A percentile compares a stretch with the other conserved stretches of the same genome.
These are phyloP conservation scores for Gastrophysa polygoni DNA, from an alignment of 2,888 invertebrate genomes.

Conservation along the genomic window DNA sequence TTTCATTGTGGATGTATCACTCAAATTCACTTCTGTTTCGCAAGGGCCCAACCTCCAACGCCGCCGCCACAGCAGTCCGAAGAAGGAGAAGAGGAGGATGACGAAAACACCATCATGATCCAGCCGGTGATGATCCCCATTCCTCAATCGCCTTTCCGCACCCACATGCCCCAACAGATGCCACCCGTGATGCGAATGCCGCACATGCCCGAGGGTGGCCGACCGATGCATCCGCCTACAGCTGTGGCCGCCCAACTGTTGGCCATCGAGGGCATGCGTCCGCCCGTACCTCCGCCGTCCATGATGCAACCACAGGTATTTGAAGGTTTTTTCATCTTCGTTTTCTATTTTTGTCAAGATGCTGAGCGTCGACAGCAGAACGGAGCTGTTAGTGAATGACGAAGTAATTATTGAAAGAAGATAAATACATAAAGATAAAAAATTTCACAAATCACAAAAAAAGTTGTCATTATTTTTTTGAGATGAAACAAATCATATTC, in stretches of 20 bases:
- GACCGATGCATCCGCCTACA: constrained; percentile 28
- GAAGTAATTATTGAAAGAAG: too few relatives aligned
- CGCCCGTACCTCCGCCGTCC: constrained; percentile 55
- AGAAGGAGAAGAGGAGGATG: constrained; percentile 41
- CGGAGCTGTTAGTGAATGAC: too few relatives aligned
- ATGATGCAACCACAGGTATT: constrained; percentile 32
- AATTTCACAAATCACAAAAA: too few relatives aligned
- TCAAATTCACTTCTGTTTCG: too few relatives aligned
- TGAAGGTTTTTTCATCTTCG: too few relatives aligned
- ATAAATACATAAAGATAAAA: too few relatives aligned
- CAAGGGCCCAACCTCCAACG: constrained; percentile 39
- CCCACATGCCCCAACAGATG: constrained; percentile 55
- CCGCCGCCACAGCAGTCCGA: constrained; percentile 31
- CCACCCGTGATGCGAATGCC: constrained; percentile 36
- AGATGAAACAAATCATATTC: too few relatives aligned
- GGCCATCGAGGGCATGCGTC: constrained; percentile 58
- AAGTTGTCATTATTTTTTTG: too few relatives aligned
- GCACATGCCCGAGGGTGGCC: constrained; percentile 30
- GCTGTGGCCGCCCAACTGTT: constrained; percentile 44
- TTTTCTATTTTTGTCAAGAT: too few relatives aligned
- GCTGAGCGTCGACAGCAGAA: too few relatives aligned
- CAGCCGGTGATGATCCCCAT: constrained; percentile 58
- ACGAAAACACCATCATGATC: constrained; percentile 56
- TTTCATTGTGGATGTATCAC: too few relatives aligned
- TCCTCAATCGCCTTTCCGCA: constrained; percentile 52